phyloP scores from a whole-genome alignment of 2,113 vertebrate genomes.

The Sterrhoptilus dennistouni region DNA sequence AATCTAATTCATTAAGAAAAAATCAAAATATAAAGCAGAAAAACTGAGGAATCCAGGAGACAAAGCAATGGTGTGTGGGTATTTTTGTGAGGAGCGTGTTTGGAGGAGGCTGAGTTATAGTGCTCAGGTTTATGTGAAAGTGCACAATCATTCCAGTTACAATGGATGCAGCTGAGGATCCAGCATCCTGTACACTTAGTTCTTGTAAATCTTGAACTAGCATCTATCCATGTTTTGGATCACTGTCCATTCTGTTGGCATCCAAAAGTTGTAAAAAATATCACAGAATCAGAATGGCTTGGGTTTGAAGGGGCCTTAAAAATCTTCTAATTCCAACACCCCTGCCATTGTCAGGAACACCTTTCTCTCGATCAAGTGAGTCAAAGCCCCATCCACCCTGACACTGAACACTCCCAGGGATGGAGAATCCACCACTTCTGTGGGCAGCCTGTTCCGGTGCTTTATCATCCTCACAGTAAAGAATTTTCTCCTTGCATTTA shows the following conservation, averaged over 20 bases:
- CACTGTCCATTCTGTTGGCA: background rate
- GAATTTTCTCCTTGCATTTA: background rate
- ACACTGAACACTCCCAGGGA: background rate
- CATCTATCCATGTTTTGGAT: background rate
- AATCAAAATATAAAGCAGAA: conserved; percentile 32
- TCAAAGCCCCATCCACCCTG: background rate
- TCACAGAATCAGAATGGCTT: background rate
- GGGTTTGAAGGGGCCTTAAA: background rate
- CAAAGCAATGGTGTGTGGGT: background rate
- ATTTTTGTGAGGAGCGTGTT: background rate
- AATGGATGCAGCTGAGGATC: background rate
- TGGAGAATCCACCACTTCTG: background rate
- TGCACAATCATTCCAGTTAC: background rate
- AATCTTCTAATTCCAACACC: background rate
- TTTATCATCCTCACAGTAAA: background rate
- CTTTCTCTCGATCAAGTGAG: background rate
- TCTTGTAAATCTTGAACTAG: background rate
- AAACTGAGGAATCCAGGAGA: background rate
- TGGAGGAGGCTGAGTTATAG: background rate
- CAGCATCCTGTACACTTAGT: background rate
- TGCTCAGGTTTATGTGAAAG: background rate
- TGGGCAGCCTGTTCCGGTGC: background rate
- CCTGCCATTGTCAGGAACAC: background rate
- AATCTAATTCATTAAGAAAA: background rate
- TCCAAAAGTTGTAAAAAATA: background rate